Evolutionary conservation across 1,140 invertebrate genomes (phyloP), one percentile per base, ranked within the genome.

Genomic region (Drepana arcuata): DNA sequence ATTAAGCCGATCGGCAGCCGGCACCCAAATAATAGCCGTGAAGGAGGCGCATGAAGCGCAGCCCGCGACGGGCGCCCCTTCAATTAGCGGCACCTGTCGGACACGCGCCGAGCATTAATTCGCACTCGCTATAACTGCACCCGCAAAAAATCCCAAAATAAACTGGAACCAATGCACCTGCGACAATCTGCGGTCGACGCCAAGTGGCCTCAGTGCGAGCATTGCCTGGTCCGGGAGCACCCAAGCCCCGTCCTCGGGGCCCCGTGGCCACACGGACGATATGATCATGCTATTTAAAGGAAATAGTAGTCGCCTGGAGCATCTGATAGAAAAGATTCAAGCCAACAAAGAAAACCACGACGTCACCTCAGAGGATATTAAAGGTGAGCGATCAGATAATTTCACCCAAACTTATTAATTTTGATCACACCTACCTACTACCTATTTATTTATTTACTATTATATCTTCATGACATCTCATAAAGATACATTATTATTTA

Each of bases 281-380:
- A 83, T 82, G 82, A 84, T 84, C 72, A 92, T 92, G 90, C 82
- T 92, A 67, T 92, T 92, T 84, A 92, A 92, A 64, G 92, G 91
- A 41, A 92, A 93, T 69, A 93, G 91, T 82, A 91, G 89, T 60
- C 85, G 90, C 45, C 73, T 93, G 60, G 91, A 93, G 77, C 88
- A 92, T 55, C 84, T 93, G 46, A 93, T 93, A 49, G 92, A 92
- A 63, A 93, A 93, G 80, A 93, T 93, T 53, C 92, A 93, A 62
- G 90, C 91, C 2, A 92, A 91, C 52, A 93, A 93, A 77, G 83
- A 86, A 53, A 86, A 86, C 40, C 84, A 84, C 77, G 82, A 85
- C 50, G 82, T 83, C n/a, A 80, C 64, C 1, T 60, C 84, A 2
- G 83, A 86, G 37, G 84, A 85, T 40, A 72, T 86, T 35, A 86